A percentile compares a stretch with the other conserved stretches of the same genome.
Evolutionary conservation across 2,888 invertebrate genomes (phyloP).

Genomic region (Ectemnius cavifrons): DNA sequence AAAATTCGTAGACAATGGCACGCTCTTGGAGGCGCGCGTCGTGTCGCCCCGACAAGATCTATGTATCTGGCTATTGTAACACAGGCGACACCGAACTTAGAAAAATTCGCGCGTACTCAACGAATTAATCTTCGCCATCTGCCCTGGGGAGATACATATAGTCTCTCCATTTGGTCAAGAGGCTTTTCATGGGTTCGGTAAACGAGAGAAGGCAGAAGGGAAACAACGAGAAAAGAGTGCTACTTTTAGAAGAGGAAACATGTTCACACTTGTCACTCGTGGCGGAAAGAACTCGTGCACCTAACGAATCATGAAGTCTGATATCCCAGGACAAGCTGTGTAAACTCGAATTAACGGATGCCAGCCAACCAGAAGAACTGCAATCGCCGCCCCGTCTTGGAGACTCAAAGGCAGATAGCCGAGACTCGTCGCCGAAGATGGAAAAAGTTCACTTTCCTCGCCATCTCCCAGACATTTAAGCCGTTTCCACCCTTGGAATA

Average conservation of each 20-base stretch:
- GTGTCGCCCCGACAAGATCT: neutral
- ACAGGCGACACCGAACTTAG: neutral
- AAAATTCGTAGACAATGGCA: slow-evolving; percentile 13
- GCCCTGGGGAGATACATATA: neutral
- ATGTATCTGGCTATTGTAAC: slow-evolving; percentile 6
- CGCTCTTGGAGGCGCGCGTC: neutral
- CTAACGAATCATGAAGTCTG: slow-evolving; percentile 39
- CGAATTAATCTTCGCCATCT: slow-evolving; percentile 5
- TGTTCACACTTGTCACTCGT: neutral
- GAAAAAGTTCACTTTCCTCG: slow-evolving; percentile 7
- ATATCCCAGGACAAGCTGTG: slow-evolving; percentile 17
- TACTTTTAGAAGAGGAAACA: neutral
- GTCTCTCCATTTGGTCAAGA: neutral
- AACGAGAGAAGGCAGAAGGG: neutral
- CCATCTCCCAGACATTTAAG: neutral
- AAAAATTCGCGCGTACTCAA: slow-evolving; percentile 2
- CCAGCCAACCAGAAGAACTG: slow-evolving; percentile 6
- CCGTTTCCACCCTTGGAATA: neutral
- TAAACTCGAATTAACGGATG: slow-evolving; percentile 30
- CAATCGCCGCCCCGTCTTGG: neutral
- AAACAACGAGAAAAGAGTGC: neutral
- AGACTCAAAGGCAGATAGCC: neutral
- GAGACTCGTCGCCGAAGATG: neutral
- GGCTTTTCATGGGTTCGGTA: neutral
- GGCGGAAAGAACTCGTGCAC: neutral